phyloP scores from a whole-genome alignment of 2,888 invertebrate genomes.

The Xanthia togata region DNA sequence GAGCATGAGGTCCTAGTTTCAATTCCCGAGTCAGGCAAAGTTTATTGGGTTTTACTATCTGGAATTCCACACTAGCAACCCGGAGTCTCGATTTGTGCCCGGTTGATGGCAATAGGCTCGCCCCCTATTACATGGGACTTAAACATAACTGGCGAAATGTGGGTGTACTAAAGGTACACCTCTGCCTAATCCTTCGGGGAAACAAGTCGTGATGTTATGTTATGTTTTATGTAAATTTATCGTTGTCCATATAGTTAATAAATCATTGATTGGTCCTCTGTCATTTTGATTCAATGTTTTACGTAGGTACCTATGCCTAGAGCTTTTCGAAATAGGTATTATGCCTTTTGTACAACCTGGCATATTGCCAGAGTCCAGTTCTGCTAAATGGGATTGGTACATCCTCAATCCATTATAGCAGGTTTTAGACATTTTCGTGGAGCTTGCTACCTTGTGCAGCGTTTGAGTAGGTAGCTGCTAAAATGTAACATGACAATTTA shows the following conservation, averaged over 20 bases:
- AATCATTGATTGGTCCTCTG: background rate
- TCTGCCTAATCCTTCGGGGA: background rate
- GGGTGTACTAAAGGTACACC: too few species aligned
- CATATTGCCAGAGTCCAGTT: slow-evolving; percentile 43
- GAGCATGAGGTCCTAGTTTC: background rate
- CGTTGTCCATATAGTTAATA: background rate
- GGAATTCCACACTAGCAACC: too few species aligned
- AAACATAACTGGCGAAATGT: too few species aligned
- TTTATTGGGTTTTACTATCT: too few species aligned
- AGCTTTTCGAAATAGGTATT: slow-evolving; percentile 3
- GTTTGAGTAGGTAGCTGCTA: background rate
- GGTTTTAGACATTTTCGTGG: slow-evolving; percentile 21
- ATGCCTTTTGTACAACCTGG: slow-evolving; percentile 35
- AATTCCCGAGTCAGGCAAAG: too few species aligned
- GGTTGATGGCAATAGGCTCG: too few species aligned
- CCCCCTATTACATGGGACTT: too few species aligned
- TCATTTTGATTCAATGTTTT: background rate
- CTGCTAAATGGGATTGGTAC: slow-evolving; percentile 50
- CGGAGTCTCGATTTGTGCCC: too few species aligned
- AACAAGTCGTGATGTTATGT: background rate
- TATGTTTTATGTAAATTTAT: background rate
- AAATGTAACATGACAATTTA: background rate
- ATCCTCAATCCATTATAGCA: slow-evolving; percentile 37
- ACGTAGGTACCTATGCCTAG: background rate
- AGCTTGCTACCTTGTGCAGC: background rate